Base-by-base conservation (phyloP, 1,140 invertebrate species). In the Drosophila tani region DNA sequence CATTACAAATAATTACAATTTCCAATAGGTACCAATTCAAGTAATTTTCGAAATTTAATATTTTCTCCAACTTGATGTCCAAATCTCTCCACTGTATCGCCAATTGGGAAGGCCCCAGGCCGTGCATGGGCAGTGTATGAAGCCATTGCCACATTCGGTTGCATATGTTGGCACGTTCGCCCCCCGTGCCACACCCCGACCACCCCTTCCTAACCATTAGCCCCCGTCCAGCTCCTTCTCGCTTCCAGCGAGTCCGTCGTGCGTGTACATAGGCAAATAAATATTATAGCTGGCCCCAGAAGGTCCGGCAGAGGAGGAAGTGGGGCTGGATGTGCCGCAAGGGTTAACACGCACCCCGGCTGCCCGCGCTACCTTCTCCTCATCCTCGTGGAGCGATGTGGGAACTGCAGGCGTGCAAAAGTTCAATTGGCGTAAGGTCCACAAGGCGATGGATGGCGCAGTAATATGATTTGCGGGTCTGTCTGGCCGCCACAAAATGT, bases 401-500 rank as follows among this genome's bases (percentile, higher is more conserved):
- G 21, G 12, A 43, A 66, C 56, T 66, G 68, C 63, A 47, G 64
- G 51, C 41, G 64, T 55, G 66, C 47, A 38, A 51, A 59, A 60
- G 70, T 74, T 74, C 70, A 74, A 60, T 74, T 74, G 70, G 65
- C 47, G 65, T 51, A 74, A 74, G 55, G 65, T 69, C 68, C 68
- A 57, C 62, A 41, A 41, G 63, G 65, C 41, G 14, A 15, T 41
- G 50, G 51, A 46, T 77, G 50, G 60, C 32, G 59, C 60, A 58
- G 75, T 82, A 82, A 82, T 79, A 82, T 82, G 70, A 82, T 82
- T 82, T 82, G 79, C 75, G 63, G 50, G 51, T 82, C 81, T 59
- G 60, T 63, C 68, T 68, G 64, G 68, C 24, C 32, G 35, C 47
- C 45, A 49, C 47, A 53, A 63, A 50, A 15, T 35, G 32, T 40